phyloP scores from a whole-genome alignment of 1,140 invertebrate genomes.

The Achatina immaculata region DNA sequence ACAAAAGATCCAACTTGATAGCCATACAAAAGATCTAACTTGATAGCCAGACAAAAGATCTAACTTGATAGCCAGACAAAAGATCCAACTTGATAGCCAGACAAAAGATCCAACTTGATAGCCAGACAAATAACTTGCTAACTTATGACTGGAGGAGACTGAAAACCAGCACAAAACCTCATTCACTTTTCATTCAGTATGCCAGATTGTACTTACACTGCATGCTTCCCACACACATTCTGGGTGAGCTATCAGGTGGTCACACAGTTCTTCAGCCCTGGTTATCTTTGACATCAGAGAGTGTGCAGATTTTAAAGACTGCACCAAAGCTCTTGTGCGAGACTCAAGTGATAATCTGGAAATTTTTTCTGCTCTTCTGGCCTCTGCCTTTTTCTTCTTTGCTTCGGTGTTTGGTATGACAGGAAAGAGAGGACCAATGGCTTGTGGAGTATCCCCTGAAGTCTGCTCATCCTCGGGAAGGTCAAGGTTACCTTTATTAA shows the following conservation, averaged over 20 bases:
- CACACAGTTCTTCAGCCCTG: conserved; percentile 78
- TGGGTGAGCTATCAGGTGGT: conserved; percentile 80
- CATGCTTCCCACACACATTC: conserved; percentile 80
- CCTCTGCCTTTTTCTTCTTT: conserved; percentile 41
- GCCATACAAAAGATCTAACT: too few relatives aligned
- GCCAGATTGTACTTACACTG: conserved; percentile 76
- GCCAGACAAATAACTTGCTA: too few relatives aligned
- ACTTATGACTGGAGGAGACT: too few relatives aligned
- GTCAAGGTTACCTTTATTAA: background rate
- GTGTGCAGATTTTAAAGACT: conserved; percentile 76
- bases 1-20: too few relatives aligned
- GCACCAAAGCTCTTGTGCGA: conserved; percentile 79
- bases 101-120: too few relatives aligned
- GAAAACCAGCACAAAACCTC: too few relatives aligned
- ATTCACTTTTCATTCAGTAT: too few relatives aligned
- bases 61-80: too few relatives aligned
- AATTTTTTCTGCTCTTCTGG: conserved; percentile 46
- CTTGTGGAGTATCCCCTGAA: conserved; percentile 21
- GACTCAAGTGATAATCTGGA: conserved; percentile 49
- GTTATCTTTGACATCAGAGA: conserved; percentile 75
- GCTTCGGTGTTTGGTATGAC: background rate
- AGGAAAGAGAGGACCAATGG: conserved; percentile 24
- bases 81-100: too few relatives aligned
- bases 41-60: too few relatives aligned
- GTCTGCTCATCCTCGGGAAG: conserved; percentile 13